phyloP scores from a whole-genome alignment of 1,140 invertebrate species.

The Drosophila ironensis region DNA sequence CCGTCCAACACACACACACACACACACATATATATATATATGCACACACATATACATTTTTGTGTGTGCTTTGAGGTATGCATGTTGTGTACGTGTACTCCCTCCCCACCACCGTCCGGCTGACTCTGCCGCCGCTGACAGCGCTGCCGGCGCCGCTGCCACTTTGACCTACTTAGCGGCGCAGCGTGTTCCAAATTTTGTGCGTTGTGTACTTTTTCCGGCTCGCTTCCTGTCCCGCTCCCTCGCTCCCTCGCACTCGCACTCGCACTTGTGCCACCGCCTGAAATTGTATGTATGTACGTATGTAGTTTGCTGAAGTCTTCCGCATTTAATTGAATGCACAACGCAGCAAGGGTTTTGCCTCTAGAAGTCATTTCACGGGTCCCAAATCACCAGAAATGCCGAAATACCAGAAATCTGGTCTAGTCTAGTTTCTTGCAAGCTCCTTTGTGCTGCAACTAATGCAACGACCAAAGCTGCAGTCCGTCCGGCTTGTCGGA shows the following conservation, averaged over 20 bases:
- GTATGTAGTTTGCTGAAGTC: slow-evolving; percentile 52
- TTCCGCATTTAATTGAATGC: slow-evolving; percentile 82
- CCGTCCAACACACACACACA: no score
- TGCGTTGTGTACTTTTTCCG: slow-evolving; percentile 62
- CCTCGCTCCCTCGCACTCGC: background rate
- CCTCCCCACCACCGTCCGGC: slow-evolving; percentile 1
- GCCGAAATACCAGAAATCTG: no score
- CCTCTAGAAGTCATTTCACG: no score
- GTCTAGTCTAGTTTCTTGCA: slow-evolving; percentile 25
- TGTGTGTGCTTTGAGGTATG: no score
- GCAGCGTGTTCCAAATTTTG: slow-evolving; percentile 77
- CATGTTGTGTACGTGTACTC: no score
- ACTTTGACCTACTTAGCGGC: slow-evolving; percentile 75
- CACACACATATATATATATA: no score
- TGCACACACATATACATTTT: no score
- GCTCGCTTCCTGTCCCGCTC: background rate
- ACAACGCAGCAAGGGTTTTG: no score
- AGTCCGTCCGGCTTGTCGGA: slow-evolving; percentile 75
- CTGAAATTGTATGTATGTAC: slow-evolving; percentile 72
- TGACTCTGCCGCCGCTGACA: slow-evolving; percentile 8
- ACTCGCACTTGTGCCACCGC: slow-evolving; percentile 24
- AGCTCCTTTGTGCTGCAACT: no score
- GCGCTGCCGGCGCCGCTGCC: slow-evolving; percentile 56
- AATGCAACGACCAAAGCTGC: no score
- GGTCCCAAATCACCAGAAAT: no score